These are phyloP conservation scores for Tetrao urogallus DNA, from an alignment of 2,113 vertebrate genomes.

Conservation along the genomic window DNA sequence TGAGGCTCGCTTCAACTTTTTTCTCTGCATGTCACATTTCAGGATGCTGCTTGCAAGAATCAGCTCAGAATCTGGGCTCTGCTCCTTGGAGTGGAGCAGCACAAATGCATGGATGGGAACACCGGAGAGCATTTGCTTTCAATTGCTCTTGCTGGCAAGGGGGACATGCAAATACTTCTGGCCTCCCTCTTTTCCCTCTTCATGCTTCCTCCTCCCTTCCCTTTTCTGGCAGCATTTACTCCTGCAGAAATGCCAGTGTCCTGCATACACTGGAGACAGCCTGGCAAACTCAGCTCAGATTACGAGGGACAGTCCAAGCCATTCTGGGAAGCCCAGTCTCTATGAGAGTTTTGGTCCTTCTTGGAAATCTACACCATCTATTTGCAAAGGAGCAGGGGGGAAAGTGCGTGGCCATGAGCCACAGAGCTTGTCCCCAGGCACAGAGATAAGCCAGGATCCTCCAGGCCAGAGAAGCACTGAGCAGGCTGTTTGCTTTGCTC, in stretches of 20 bases:
- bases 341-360: neutral
- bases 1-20: neutral
- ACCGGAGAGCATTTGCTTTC: constrained; percentile 38
- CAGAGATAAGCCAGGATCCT: neutral
- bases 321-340: neutral
- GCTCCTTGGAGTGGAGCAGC: neutral
- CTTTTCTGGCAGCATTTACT: neutral
- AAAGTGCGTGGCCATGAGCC: neutral
- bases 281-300: neutral
- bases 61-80: neutral
- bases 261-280: neutral
- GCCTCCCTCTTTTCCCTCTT: neutral
- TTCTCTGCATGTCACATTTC: neutral
- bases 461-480: neutral
- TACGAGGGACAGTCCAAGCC: neutral
- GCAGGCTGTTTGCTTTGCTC: neutral
- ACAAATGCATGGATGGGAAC: neutral
- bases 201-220: neutral
- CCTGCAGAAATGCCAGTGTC: neutral
- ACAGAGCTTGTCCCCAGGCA: neutral
- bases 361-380: neutral
- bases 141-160: constrained; percentile 19
- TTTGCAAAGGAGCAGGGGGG: neutral
- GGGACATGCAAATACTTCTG: neutral
- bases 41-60: neutral